Conservation (phyloP, 1,140 invertebrate genomes). For the Laupala kohalensis region DNA sequence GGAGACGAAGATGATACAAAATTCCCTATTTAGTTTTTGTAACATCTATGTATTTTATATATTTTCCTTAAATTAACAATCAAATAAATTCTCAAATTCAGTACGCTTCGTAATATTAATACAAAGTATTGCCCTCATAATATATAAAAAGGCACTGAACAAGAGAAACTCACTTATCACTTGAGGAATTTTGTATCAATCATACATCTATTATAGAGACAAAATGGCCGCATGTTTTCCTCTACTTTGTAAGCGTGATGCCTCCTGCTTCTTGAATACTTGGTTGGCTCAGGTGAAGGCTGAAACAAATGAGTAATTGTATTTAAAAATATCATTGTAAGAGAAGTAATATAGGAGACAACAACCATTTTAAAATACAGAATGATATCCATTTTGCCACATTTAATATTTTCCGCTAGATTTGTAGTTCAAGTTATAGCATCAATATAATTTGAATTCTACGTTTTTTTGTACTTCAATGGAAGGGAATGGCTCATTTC, state of each 20-base stretch:
- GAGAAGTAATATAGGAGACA: too few species aligned
- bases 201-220: neutral
- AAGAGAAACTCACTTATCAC: neutral
- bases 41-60: neutral
- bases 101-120: neutral
- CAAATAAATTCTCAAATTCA: neutral
- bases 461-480: too few species aligned
- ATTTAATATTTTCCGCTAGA: too few species aligned
- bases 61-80: neutral
- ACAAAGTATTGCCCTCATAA: neutral
- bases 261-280: neutral
- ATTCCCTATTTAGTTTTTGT: neutral
- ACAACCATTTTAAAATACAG: too few species aligned
- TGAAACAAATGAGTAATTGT: neutral
- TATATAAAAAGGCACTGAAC: neutral
- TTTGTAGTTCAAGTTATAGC: too few species aligned
- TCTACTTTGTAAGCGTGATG: neutral
- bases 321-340: neutral
- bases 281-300: slow-evolving; percentile 1
- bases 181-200: slow-evolving; percentile 8
- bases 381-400: too few species aligned
- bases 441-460: too few species aligned
- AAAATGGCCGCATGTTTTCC: slow-evolving; percentile 11
- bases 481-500: too few species aligned
- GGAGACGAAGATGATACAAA: neutral